Evolutionary conservation across 2,113 vertebrate species (phyloP), one percentile per base, ranked within the genome.

Genomic region (Balaeniceps rex): DNA sequence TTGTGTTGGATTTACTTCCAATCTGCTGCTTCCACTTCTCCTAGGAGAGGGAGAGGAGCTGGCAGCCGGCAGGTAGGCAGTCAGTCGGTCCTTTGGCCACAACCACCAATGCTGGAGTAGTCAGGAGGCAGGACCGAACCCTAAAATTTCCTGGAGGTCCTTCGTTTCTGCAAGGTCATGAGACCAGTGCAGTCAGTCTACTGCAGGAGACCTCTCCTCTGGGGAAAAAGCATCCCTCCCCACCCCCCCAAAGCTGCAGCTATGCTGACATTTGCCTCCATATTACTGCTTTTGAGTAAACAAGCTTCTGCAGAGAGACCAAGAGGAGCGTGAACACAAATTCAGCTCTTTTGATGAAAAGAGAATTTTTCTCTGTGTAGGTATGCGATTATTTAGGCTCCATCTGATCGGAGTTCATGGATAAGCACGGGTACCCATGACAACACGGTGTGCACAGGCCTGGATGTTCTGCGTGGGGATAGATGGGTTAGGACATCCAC

Each of bases 381-480:
- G 18, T 58, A 36, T 46, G 63, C 49, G 82, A 74, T 74, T 83
- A 88, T 79, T 91, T 36, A 52, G 58, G 83, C 58, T 87, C 65
- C 25, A 17, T 60, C 34, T 92, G 91, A 91, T 25, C 2, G 1
- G 61, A 81, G 80, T 68, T 87, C 85, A 66, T 42, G 81, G 91
- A 74, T 69, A 77, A 82, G 63, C 38, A 63, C 4, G 1, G 60
- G 96, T 95, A 88, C 90, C 94, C 93, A 74, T 97, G 95, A 97
- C 96, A 97, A 95, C 78, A 6, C 7, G 4, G 63, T 3, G 13
- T 12, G 4, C 19, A 25, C 3, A 24, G 77, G 36, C 55, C 64
- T 60, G 84, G 71, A 21, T 91, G 15, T 47, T 68, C 79, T 82
- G 61, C 2, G 0, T 16, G 42, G 33, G 71, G 64, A 71, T 28